Conservation (phyloP, 1,140 invertebrate genomes). For the Uloborus diversus region DNA sequence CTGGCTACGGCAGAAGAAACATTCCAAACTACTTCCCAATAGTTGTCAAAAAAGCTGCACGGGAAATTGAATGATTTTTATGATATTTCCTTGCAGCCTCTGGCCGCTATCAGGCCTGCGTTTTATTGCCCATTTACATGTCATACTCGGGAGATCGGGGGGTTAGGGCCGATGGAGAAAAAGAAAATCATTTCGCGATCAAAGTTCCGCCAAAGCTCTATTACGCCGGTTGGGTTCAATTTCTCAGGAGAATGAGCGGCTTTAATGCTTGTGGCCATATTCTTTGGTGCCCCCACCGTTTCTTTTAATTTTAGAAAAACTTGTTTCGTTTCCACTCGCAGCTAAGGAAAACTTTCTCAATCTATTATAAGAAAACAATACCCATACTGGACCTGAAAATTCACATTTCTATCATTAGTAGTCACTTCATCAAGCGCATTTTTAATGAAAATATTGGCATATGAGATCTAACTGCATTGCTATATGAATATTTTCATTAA, state of each 20-base stretch:
- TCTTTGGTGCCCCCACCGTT: not conserved
- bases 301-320: conserved; percentile 40
- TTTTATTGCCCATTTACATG: conserved; percentile 57
- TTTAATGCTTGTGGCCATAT: conserved; percentile 32
- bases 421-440: no score
- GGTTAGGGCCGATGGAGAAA: conserved; percentile 14
- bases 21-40: conserved; percentile 42
- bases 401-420: no score
- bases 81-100: conserved; percentile 42
- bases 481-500: no score
- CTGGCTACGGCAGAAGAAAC: conserved; percentile 9
- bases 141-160: conserved; percentile 38
- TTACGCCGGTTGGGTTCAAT: conserved; percentile 30
- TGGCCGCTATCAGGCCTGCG: conserved; percentile 2
- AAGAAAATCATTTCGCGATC: conserved; percentile 34
- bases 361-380: not conserved
- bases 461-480: no score
- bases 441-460: no score
- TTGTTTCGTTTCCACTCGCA: not conserved
- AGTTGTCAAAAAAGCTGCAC: conserved; percentile 45
- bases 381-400: no score
- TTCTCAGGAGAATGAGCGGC: conserved; percentile 22
- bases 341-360: not conserved
- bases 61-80: conserved; percentile 56
- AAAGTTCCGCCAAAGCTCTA: conserved; percentile 33